phyloP scores from a whole-genome alignment of 2,888 invertebrate genomes.

The Petrolisthes manimaculis region DNA sequence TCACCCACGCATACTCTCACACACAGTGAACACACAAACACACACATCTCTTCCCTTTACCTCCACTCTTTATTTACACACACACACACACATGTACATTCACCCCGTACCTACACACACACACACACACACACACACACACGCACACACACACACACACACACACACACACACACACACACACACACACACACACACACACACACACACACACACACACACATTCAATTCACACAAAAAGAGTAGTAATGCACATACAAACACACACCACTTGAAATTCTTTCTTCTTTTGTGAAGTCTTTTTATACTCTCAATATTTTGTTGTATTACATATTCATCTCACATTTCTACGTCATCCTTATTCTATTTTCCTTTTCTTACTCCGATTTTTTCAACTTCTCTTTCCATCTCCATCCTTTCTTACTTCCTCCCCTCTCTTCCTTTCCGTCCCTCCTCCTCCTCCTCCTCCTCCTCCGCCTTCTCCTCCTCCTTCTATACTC shows the following conservation, averaged over 20 bases:
- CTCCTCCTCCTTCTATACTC: not conserved
- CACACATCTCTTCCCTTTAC: too few relatives aligned
- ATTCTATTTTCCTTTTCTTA: not conserved
- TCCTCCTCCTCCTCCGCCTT: not conserved
- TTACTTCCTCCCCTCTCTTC: not conserved
- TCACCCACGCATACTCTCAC: not conserved
- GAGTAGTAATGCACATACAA: not conserved
- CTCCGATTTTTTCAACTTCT: not conserved
- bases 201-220: not conserved
- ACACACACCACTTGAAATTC: constrained; percentile 4
- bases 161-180: not conserved
- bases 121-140: not conserved
- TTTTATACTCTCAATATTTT: not conserved
- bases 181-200: not conserved
- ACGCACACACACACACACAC: not conserved
- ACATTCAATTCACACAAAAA: not conserved
- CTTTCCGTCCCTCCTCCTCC: not conserved
- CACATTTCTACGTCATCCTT: not conserved
- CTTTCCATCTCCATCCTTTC: not conserved
- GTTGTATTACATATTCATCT: too few relatives aligned
- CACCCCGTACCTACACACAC: not conserved
- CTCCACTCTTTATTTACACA: too few relatives aligned
- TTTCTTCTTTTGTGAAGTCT: not conserved
- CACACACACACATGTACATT: not conserved
- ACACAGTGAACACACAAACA: too few relatives aligned